phyloP scores from a whole-genome alignment of 2,797 vertebrate genomes.

The Brotula barbata region DNA sequence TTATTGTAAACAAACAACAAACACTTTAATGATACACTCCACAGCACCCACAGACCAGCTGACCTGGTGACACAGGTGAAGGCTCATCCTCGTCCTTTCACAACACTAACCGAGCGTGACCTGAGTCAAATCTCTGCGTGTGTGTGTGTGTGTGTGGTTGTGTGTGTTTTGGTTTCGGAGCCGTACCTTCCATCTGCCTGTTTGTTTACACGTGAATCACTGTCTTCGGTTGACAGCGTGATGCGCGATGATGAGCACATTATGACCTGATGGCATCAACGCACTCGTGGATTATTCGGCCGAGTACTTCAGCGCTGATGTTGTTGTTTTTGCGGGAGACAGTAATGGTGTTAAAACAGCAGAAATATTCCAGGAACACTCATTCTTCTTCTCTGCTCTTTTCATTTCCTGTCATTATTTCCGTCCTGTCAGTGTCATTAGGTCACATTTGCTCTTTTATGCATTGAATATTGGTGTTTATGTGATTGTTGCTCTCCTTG shows the following conservation, averaged over 20 bases:
- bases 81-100: too few species aligned
- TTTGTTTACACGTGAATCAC: slow-evolving; percentile 9
- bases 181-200: not conserved
- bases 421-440: not conserved
- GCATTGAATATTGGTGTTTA: too few species aligned
- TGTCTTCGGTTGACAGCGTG: too few species aligned
- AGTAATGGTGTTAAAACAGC: not conserved
- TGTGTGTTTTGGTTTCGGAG: not conserved
- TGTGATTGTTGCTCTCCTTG: too few species aligned
- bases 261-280: slow-evolving; percentile 13
- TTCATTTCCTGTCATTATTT: slow-evolving; percentile 25
- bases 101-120: too few species aligned
- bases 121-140: too few species aligned
- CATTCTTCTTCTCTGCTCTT: slow-evolving; percentile 8
- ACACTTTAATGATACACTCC: too few species aligned
- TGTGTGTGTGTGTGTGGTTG: not conserved
- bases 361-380: slow-evolving; percentile 4
- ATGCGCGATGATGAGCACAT: too few species aligned
- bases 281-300: not conserved
- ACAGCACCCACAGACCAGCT: too few species aligned
- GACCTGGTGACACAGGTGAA: too few species aligned
- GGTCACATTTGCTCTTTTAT: not conserved
- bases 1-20: too few species aligned
- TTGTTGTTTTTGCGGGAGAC: slow-evolving; percentile 1
- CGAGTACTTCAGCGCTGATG: not conserved